Base-by-base conservation (phyloP, 2,797 vertebrate genomes). In the Artibeus jamaicensis region DNA sequence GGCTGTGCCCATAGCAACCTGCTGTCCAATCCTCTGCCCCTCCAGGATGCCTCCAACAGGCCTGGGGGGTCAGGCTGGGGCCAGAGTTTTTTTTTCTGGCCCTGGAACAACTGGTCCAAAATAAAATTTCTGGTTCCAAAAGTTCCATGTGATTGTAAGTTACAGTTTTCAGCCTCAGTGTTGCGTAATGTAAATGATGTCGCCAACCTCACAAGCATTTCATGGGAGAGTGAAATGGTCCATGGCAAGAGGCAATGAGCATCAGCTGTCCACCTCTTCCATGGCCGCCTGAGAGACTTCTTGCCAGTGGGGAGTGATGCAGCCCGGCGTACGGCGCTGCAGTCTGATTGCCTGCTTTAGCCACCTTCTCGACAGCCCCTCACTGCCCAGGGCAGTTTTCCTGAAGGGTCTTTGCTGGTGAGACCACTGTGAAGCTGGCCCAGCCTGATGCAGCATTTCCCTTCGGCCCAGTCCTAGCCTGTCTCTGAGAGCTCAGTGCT, bases 111-210 rank as follows among this genome's bases (percentile, higher is more conserved):
- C 9, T 5, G 5, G 44, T n/a, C 55, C 34, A 67, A 12, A 44
- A 26, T 50, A 32, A 42, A 50, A 67, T 9, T 76, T 92, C 81
- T 81, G 76, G 14, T 46, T 86, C 65, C 65, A 1, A 62, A 62
- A 62, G 29, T n/a, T 65, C 32, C 68, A 29, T 81, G 67, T 8
- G 39, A 68, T 2, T 73, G 24, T 68, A 37, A 71, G 24, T 57
- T 86, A 32, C 0, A n/a, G 37, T 48, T 92, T 48, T 95, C 77
- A 82, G n/a, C 44, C 62, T 57, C 24, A n/a, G 15, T 67, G 83
- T 57, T 82, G 46, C 44, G 11, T 81, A 21, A 68, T 21, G 21
- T 76, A 26, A 48, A 4, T 29, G 44, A 65, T 59, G 48, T 62
- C 14, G 37, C 22, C 32, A 16, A 2, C 18, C 39, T 87, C 73